Percentiles rank a stretch among this genome's conserved stretches.
These are phyloP conservation scores for Acanthosoma haemorrhoidale DNA, from an alignment of 2,888 invertebrate genomes.

Conservation along the genomic window DNA sequence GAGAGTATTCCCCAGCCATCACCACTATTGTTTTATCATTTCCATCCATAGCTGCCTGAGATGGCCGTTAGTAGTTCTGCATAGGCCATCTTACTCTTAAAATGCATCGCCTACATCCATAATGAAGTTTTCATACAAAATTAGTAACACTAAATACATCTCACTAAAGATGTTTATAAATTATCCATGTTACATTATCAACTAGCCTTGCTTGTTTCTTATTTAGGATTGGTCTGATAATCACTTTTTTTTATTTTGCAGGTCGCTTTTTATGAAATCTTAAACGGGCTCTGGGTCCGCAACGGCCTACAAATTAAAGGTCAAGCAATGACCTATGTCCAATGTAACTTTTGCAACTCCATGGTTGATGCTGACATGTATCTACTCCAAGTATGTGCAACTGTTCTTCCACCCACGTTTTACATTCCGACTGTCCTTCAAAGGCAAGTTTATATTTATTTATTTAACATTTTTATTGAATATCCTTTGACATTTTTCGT, in stretches of 20 bases:
- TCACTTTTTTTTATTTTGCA: conserved; percentile 48
- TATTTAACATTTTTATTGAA: not conserved
- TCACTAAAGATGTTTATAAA: no score
- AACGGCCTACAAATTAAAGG: conserved; percentile 96
- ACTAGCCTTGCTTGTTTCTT: no score
- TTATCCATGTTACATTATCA: no score
- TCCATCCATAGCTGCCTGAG: no score
- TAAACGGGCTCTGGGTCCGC: conserved; percentile 87
- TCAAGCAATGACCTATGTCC: conserved; percentile 98
- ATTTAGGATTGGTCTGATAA: no score
- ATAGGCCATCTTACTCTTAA: no score
- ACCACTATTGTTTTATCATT: no score
- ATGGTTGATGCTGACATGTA: conserved; percentile 97
- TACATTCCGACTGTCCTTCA: conserved; percentile 83
- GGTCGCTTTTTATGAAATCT: conserved; percentile 92
- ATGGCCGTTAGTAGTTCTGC: no score
- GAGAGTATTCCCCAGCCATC: no score
- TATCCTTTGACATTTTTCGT: not conserved
- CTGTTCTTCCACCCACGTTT: conserved; percentile 76
- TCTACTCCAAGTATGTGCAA: conserved; percentile 88
- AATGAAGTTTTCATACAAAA: no score
- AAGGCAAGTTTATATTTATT: conserved; percentile 55
- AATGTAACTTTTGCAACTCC: conserved; percentile 97
- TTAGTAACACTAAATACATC: no score
- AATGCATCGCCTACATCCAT: no score